phyloP scores from a whole-genome alignment of 1,140 invertebrate species.

The Neelides sp. region DNA sequence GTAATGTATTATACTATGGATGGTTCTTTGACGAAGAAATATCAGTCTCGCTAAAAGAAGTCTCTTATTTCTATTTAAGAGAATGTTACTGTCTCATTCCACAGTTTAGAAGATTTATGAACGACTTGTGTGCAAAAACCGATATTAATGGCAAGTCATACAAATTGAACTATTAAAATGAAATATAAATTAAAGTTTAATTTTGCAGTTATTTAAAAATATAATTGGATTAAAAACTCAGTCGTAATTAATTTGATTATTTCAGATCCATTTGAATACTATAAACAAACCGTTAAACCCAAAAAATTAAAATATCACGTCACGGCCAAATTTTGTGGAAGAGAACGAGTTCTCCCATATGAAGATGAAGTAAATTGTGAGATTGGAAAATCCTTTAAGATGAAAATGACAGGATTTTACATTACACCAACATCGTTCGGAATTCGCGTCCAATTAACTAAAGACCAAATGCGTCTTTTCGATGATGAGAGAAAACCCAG shows the following conservation, averaged over 20 bases:
- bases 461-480: slow-evolving; percentile 17
- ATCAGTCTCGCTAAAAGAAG: slow-evolving; percentile 6
- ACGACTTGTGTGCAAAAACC: neutral
- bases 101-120: neutral
- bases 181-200: slow-evolving; percentile 6
- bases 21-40: slow-evolving; percentile 23
- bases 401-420: slow-evolving; percentile 20
- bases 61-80: slow-evolving; percentile 5
- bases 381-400: slow-evolving; percentile 7
- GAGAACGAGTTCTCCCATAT: slow-evolving; percentile 8
- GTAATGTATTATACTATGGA: slow-evolving; percentile 22
- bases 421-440: slow-evolving; percentile 22
- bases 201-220: neutral
- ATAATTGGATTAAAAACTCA: neutral
- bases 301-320: slow-evolving; percentile 13
- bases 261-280: slow-evolving; percentile 11
- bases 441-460: slow-evolving; percentile 15
- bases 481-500: slow-evolving; percentile 11
- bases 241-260: neutral
- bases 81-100: slow-evolving; percentile 7
- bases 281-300: slow-evolving; percentile 10
- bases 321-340: slow-evolving; percentile 24
- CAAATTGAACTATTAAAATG: neutral
- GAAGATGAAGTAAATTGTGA: slow-evolving; percentile 1
- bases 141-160: neutral